Percentiles rank a stretch among this genome's conserved stretches.
Conservation (phyloP, 2,113 vertebrate species). For the Psilopogon haemacephalus region DNA sequence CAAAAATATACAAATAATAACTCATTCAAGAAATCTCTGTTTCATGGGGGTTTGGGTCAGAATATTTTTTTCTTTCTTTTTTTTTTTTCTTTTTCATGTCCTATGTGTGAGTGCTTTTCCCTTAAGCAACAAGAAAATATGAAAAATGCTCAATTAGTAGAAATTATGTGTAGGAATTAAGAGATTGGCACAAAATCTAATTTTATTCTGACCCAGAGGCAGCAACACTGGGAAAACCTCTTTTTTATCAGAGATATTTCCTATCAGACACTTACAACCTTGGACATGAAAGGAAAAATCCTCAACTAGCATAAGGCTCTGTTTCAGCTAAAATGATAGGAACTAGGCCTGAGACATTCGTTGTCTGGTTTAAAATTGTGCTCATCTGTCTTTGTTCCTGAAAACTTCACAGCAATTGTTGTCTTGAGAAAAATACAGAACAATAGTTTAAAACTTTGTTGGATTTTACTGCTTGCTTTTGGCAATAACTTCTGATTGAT, state of each 20-base stretch:
- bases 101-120: neutral
- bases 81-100: neutral
- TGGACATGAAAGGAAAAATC: neutral
- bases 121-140: neutral
- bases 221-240: neutral
- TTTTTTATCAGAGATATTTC: neutral
- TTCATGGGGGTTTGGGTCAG: neutral
- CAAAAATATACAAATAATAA: neutral
- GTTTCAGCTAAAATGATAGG: neutral
- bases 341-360: neutral
- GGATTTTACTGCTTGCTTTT: neutral
- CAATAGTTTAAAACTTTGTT: neutral
- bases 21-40: neutral
- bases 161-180: neutral
- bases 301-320: neutral
- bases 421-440: neutral
- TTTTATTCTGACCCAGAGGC: neutral
- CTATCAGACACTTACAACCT: neutral
- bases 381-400: neutral
- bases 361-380: neutral
- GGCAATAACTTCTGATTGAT: neutral
- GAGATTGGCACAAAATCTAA: neutral
- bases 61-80: neutral
- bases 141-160: neutral
- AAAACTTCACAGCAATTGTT: neutral